phyloP scores from a whole-genome alignment of 1,140 invertebrate species.

The Drosophila parvula region DNA sequence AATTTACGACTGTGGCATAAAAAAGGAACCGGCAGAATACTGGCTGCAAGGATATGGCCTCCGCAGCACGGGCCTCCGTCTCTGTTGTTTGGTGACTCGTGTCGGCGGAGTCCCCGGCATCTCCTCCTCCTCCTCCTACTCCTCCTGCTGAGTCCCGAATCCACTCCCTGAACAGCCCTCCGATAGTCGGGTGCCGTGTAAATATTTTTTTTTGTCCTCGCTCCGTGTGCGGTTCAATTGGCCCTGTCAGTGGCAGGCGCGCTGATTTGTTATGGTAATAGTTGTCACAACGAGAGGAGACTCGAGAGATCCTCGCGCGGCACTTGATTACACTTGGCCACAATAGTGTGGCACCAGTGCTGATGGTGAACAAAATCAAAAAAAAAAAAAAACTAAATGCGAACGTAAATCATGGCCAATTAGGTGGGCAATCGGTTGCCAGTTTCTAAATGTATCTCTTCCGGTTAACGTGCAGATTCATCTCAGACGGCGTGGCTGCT shows the following conservation, averaged over 20 bases:
- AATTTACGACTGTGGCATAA: slow-evolving; percentile 81
- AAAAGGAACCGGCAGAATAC: slow-evolving; percentile 56
- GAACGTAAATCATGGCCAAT: slow-evolving; percentile 66
- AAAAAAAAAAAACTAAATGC: slow-evolving; percentile 25
- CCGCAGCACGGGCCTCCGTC: slow-evolving; percentile 45
- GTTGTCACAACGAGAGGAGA: slow-evolving; percentile 74
- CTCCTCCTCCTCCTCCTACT: not conserved
- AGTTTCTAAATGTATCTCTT: slow-evolving; percentile 31
- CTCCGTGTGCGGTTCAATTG: slow-evolving; percentile 68
- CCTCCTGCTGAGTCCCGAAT: not conserved
- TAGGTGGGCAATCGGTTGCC: slow-evolving; percentile 41
- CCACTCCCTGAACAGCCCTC: slow-evolving; percentile 7
- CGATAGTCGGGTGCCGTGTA: slow-evolving; percentile 66
- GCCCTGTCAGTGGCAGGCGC: slow-evolving; percentile 73
- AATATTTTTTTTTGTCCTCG: slow-evolving; percentile 65
- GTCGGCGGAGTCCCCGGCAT: slow-evolving; percentile 2
- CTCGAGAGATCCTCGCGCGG: slow-evolving; percentile 74
- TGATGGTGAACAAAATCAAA: slow-evolving; percentile 26
- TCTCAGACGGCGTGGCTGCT: slow-evolving; percentile 65
- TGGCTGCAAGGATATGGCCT: slow-evolving; percentile 62
- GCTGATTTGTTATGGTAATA: slow-evolving; percentile 81
- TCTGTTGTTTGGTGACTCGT: slow-evolving; percentile 53
- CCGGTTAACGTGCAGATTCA: slow-evolving; percentile 34
- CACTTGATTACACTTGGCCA: slow-evolving; percentile 77
- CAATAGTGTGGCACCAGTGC: slow-evolving; percentile 35